Base-by-base conservation (phyloP, 2,888 invertebrate species). In the Pristionchus arcanus region DNA sequence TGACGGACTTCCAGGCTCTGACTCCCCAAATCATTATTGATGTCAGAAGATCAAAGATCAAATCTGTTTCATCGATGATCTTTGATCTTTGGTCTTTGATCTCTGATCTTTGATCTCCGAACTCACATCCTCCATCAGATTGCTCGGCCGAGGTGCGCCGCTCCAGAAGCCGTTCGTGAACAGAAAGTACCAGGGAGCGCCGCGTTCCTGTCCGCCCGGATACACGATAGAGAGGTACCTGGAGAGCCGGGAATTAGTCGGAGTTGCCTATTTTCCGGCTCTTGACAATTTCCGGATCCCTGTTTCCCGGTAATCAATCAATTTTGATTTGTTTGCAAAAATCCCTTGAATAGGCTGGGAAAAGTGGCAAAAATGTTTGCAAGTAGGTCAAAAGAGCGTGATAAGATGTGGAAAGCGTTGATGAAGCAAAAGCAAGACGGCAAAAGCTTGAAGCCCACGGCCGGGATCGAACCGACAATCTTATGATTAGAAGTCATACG, bases 381-480 rank as follows among this genome's bases (percentile, higher is more conserved):
- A 49, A 13, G 42, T 49, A 49, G 11, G 42, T 49, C 42, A 49
- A 49, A 9, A 49, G 42, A 49, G 42, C 9, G 11, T 7, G 42
- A 19, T 59, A 16, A 59, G 59, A 25, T 59, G 59, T 59, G 25
- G 7, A 59, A 59, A 59, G 0, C 19, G 19, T 25, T 0, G 25
- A 0, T 9, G 59, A 59, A 25, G 59, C 59, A 59, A 25, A 25
- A 59, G 15, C 21, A 68, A 49, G 21, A 0, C 34, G 25, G 37
- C 74, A 74, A 74, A 74, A 74, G 9, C 5, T 74, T 31, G 34
- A 74, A 74, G 74, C 74, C 74, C 74, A 74, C 74, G 74, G 74
- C 74, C 74, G 74, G 74, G 74, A 74, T 74, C 74, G 74, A 74
- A 74, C 74, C 74, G 74, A 74, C 74, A 74, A 74, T 74, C 74